Base-by-base conservation (phyloP, 2,113 vertebrate species). In the Xyrauchen texanus region DNA sequence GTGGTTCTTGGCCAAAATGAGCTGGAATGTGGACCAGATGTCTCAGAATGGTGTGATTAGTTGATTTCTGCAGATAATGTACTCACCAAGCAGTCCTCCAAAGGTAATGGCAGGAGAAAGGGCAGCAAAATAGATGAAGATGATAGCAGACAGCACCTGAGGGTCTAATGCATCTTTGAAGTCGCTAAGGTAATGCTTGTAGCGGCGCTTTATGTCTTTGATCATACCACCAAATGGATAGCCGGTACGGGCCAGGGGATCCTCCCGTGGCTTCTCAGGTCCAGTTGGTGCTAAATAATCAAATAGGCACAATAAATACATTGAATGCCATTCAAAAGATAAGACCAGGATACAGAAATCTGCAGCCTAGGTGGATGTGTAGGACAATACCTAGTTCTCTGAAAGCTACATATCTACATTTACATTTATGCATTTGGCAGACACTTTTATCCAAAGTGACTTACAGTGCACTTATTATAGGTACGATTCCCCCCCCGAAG, bases 41-140 rank as follows among this genome's bases (percentile, higher is more conserved):
- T 34, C 3, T 34, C 21, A 34, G 21, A 34, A 34, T 34, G 21
- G 21, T 34, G 21, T 34, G 21, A 34, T 34, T 34, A 34, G 21
- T 34, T 34, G 21, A 34, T 34, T 34, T 10, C 34, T 46, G 46
- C 34, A 46, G 34, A n/a, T 5, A 34, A 11, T 12, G 13, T 58
- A 52, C 15, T 93, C 90, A 99, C 98, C 86, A 84, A 99, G 90
- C 82, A 99, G 93, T 77, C 97, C 97, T 7, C 98, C 98, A 0
- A 99, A 99, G 58, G 98, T 99, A 90, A 99, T 89, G 15, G 97
- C 95, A 0, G 98, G 97, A 4, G 98, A 96, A 80, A 99, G 87
- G 53, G 98, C 97, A 0, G 97, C 98, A 2, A 99, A 99, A 92
- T 99, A 99, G 91, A 99, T 99, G 92, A 99, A 99, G 92, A 99